Conservation (phyloP, 2,113 vertebrate species). For the Castor canadensis region DNA sequence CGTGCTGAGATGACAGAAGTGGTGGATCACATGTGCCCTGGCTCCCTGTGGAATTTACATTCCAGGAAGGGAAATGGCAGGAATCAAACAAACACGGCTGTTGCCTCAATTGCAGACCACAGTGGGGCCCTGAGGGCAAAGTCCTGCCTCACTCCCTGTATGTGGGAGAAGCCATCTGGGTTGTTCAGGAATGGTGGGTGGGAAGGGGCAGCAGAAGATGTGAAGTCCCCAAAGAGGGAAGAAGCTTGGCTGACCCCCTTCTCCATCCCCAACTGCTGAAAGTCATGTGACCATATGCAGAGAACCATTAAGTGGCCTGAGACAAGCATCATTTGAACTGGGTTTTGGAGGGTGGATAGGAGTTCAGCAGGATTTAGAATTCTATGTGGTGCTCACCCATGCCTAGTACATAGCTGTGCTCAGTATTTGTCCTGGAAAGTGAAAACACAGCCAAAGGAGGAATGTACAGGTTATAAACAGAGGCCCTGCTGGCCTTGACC, state of each 20-base stretch:
- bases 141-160: not conserved
- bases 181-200: not conserved
- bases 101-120: not conserved
- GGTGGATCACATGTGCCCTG: not conserved
- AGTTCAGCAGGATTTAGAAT: constrained; percentile 31
- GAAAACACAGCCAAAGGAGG: not conserved
- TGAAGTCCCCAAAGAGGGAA: not conserved
- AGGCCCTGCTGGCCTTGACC: not conserved
- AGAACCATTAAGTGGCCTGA: not conserved
- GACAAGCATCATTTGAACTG: not conserved
- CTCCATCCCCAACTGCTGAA: not conserved
- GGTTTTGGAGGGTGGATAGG: not conserved
- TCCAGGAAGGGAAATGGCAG: not conserved
- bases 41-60: not conserved
- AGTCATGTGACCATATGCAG: not conserved
- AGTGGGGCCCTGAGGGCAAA: not conserved
- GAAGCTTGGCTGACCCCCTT: not conserved
- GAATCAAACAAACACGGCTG: not conserved
- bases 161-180: not conserved
- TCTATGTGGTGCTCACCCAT: not conserved
- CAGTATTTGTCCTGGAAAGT: not conserved
- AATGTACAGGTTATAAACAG: not conserved
- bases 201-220: not conserved
- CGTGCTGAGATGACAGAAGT: not conserved
- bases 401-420: not conserved